Percentiles rank a stretch among this genome's conserved stretches.
These are phyloP conservation scores for Sylvia atricapilla DNA, from an alignment of 2,113 vertebrate genomes.

Conservation along the genomic window DNA sequence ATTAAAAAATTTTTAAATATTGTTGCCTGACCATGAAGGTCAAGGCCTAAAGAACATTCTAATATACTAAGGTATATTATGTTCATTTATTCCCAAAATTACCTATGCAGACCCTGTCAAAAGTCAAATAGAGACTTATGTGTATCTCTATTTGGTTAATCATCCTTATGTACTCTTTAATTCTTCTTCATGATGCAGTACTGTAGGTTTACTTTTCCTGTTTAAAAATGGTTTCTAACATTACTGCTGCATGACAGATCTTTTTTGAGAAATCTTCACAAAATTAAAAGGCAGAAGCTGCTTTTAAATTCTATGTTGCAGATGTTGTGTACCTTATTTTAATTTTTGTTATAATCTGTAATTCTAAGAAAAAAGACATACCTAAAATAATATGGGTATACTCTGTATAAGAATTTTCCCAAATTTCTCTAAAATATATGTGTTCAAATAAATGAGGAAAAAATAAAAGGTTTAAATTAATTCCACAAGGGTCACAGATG, in stretches of 20 bases:
- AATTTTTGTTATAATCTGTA: neutral
- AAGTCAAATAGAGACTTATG: neutral
- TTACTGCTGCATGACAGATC: neutral
- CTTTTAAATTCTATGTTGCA: neutral
- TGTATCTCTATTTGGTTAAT: neutral
- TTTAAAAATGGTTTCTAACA: neutral
- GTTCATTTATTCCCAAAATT: neutral
- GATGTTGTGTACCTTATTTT: neutral
- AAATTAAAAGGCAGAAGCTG: neutral
- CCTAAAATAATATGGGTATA: neutral
- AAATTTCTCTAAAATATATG: neutral
- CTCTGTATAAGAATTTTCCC: neutral
- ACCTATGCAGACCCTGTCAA: neutral
- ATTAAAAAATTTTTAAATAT: neutral
- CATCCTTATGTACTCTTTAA: neutral
- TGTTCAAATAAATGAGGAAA: neutral
- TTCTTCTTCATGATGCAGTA: neutral
- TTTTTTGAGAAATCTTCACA: neutral
- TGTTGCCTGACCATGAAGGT: neutral
- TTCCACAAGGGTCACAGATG: neutral
- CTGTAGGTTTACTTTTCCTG: neutral
- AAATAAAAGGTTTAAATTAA: neutral
- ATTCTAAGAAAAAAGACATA: neutral
- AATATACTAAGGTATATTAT: neutral
- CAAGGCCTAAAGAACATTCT: neutral